Evolutionary conservation across 2,888 invertebrate species (phyloP).

Genomic region (Sinopyrophorus schimmeli): DNA sequence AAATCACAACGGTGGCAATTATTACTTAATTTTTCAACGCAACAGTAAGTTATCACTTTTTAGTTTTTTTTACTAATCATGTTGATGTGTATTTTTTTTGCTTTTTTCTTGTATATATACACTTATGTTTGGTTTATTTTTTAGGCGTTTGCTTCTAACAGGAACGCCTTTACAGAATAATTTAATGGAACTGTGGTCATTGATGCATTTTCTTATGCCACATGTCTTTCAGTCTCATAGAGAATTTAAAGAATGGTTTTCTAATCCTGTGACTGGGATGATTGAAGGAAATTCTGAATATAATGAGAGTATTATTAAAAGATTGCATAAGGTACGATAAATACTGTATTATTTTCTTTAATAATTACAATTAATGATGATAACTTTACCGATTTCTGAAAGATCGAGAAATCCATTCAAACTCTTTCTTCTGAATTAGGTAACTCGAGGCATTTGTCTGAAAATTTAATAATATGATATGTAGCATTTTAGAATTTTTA

Average conservation of each 20-base stretch:
- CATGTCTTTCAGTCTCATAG: slow-evolving; percentile 94
- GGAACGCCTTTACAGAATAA: slow-evolving; percentile 96
- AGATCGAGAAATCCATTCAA: slow-evolving; percentile 46
- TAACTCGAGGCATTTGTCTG: slow-evolving; percentile 52
- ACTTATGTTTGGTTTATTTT: slow-evolving; percentile 36
- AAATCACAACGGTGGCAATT: slow-evolving; percentile 99
- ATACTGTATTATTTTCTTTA: background rate
- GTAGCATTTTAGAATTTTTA: too few relatives aligned
- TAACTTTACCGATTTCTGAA: slow-evolving; percentile 26
- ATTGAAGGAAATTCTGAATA: slow-evolving; percentile 91
- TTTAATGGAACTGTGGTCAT: slow-evolving; percentile 95
- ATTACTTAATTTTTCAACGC: slow-evolving; percentile 90
- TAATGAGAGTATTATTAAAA: slow-evolving; percentile 84
- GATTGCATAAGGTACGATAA: slow-evolving; percentile 79
- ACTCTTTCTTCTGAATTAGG: slow-evolving; percentile 38
- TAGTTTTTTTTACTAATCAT: slow-evolving; percentile 20
- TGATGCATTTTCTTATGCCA: slow-evolving; percentile 99
- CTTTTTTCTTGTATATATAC: slow-evolving; percentile 24
- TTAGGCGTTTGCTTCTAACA: slow-evolving; percentile 83
- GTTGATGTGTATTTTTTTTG: slow-evolving; percentile 26
- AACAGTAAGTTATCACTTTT: slow-evolving; percentile 64
- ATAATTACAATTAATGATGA: slow-evolving; percentile 21
- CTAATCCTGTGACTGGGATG: slow-evolving; percentile 95
- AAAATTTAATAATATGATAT: slow-evolving; percentile 22
- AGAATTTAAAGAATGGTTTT: slow-evolving; percentile 98